Percentiles rank a stretch among this genome's conserved stretches.
phyloP scores from a whole-genome alignment of 1,140 invertebrate species.

The Melitaea cinxia region DNA sequence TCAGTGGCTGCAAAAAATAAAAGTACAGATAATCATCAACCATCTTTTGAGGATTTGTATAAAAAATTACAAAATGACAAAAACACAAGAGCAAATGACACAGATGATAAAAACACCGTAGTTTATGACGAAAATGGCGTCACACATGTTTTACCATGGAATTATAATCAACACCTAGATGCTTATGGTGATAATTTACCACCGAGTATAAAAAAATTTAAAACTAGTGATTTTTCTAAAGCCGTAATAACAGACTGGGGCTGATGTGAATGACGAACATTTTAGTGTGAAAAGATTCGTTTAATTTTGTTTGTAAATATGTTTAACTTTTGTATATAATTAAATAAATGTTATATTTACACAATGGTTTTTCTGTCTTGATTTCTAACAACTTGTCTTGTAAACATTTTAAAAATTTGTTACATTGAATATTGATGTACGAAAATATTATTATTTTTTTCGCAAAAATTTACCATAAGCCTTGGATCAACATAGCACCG shows the following conservation, averaged over 20 bases:
- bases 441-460: too few relatives aligned
- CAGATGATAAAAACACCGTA: constrained; percentile 46
- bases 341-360: too few relatives aligned
- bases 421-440: too few relatives aligned
- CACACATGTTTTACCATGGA: constrained; percentile 79
- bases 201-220: constrained; percentile 83
- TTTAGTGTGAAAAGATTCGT: not conserved
- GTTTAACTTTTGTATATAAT: not conserved
- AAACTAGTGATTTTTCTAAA: constrained; percentile 77
- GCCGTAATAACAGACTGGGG: constrained; percentile 82
- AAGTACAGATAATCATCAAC: constrained; percentile 47
- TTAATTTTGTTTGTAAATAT: not conserved
- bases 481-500: too few relatives aligned
- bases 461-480: too few relatives aligned
- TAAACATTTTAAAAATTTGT: too few relatives aligned
- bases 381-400: too few relatives aligned
- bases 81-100: constrained; percentile 29
- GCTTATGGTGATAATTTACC: constrained; percentile 78
- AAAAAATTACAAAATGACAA: constrained; percentile 72
- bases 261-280: constrained; percentile 30
- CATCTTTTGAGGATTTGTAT: constrained; percentile 75
- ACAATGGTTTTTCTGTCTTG: too few relatives aligned
- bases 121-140: constrained; percentile 66
- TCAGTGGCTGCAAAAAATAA: constrained; percentile 63
- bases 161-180: constrained; percentile 77